Conservation (phyloP, 1,140 invertebrate species). For the Micrasema minimum region DNA sequence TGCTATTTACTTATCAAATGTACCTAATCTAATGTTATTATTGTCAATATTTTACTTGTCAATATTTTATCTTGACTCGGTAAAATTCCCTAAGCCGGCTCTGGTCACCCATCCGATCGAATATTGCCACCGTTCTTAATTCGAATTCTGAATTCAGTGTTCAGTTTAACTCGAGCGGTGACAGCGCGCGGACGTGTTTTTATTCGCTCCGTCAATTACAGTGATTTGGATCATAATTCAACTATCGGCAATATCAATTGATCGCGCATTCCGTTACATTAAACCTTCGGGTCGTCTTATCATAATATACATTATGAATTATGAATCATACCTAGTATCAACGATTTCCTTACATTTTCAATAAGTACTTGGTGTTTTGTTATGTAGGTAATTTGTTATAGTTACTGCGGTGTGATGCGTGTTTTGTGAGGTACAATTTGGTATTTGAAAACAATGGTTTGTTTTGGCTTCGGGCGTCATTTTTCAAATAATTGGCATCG, state of each 20-base stretch:
- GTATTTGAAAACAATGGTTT: conserved; percentile 13
- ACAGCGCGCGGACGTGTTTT: conserved; percentile 5
- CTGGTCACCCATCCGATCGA: conserved; percentile 10
- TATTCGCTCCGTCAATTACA: background rate
- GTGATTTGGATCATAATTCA: conserved; percentile 5
- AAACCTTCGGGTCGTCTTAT: conserved; percentile 2
- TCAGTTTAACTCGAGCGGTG: conserved; percentile 12
- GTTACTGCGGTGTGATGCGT: background rate
- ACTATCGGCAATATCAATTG: conserved; percentile 1
- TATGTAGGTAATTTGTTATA: background rate
- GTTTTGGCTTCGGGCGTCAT: background rate
- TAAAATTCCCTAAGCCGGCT: conserved; percentile 2
- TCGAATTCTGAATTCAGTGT: background rate
- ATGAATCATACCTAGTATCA: background rate
- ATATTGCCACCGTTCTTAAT: conserved; percentile 11
- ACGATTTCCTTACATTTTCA: background rate
- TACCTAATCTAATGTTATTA: too few relatives aligned
- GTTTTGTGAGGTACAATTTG: background rate
- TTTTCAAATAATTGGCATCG: too few relatives aligned
- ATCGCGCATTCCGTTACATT: background rate
- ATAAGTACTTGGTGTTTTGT: background rate
- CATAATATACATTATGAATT: background rate
- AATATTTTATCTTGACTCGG: background rate
- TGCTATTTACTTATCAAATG: too few relatives aligned
- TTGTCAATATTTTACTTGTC: too few relatives aligned